Evolutionary conservation across 2,797 vertebrate genomes (phyloP).

Genomic region (Chromobotia macracanthus): DNA sequence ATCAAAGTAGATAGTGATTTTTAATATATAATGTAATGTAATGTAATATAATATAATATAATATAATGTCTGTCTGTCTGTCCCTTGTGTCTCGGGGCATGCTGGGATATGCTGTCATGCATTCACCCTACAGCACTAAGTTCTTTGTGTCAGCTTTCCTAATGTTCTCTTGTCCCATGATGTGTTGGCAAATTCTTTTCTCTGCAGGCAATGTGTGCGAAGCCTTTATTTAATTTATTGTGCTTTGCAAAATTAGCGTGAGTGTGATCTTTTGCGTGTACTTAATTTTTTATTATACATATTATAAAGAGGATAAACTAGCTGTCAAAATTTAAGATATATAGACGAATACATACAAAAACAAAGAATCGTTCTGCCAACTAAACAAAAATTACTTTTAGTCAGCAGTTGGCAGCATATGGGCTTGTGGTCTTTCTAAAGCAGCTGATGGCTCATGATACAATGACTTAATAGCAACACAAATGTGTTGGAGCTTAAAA

Average conservation of each 20-base stretch:
- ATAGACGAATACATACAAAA: background rate
- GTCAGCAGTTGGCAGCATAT: background rate
- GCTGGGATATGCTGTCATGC: background rate
- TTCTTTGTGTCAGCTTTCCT: slow-evolving; percentile 4
- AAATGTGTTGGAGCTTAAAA: no score
- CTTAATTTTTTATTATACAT: background rate
- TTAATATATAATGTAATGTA: background rate
- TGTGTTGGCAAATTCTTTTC: background rate
- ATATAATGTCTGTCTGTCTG: no score
- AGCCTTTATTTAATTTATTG: background rate
- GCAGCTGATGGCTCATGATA: slow-evolving; percentile 10
- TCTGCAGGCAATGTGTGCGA: background rate
- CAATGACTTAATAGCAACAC: background rate
- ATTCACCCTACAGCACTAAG: background rate
- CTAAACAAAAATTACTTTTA: background rate
- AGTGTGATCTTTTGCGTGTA: background rate
- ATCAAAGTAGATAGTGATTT: background rate
- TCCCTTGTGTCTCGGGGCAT: background rate
- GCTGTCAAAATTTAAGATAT: background rate
- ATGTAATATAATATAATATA: no score
- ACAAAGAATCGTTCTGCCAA: background rate
- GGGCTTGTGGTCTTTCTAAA: slow-evolving; percentile 38
- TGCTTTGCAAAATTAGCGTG: background rate
- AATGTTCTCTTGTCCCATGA: slow-evolving; percentile 13
- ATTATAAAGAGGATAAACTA: background rate